These are phyloP conservation scores for Borostomias antarcticus DNA, from an alignment of 2,797 vertebrate genomes.

Conservation along the genomic window DNA sequence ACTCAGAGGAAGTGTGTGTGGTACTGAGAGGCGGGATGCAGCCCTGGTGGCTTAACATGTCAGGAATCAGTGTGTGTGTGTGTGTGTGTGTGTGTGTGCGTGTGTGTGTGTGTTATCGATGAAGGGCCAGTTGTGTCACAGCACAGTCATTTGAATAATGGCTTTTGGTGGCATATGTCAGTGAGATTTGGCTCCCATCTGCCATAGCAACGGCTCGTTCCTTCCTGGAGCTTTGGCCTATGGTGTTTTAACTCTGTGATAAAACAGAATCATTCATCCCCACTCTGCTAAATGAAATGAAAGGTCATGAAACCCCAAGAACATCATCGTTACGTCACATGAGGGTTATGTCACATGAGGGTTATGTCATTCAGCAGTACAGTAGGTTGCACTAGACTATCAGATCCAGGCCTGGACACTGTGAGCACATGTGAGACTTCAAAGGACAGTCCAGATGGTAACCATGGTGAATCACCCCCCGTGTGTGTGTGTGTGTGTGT, in stretches of 20 bases:
- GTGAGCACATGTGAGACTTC: constrained; percentile 4
- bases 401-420: background rate
- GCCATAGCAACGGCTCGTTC: background rate
- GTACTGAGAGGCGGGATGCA: background rate
- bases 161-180: background rate
- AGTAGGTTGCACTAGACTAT: constrained; percentile 1
- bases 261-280: background rate
- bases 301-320: background rate
- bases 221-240: background rate
- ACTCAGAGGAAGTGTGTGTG: background rate
- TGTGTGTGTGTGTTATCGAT: background rate
- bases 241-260: background rate
- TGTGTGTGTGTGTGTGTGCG: too few species aligned
- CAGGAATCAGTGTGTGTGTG: too few species aligned
- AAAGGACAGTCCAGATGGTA: background rate
- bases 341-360: background rate
- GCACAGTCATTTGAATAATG: background rate
- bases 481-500: too few species aligned
- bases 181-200: background rate
- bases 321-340: background rate
- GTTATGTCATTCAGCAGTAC: background rate
- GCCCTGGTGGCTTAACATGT: too few species aligned
- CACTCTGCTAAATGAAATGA: background rate
- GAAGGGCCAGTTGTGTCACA: background rate
- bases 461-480: background rate